Percentiles rank a stretch among this genome's conserved stretches.
Conservation (phyloP, 2,797 vertebrate genomes). For the Onychomys arenicola region DNA sequence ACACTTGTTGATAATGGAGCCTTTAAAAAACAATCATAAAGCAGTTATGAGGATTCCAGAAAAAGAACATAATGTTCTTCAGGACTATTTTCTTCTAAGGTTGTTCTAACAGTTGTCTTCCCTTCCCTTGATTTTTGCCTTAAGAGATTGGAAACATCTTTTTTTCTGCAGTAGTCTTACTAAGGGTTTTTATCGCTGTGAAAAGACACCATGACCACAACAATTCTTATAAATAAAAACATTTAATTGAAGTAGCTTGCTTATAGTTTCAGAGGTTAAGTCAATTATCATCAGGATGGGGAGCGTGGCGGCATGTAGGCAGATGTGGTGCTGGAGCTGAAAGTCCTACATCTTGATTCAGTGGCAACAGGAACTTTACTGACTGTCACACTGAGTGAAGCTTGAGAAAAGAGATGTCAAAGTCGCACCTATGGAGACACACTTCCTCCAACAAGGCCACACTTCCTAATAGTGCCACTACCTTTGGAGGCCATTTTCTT, state of each 20-base stretch:
- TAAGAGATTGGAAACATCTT: constrained; percentile 51
- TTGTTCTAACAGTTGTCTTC: constrained; percentile 13
- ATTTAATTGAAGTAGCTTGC: not conserved
- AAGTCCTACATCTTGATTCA: not conserved
- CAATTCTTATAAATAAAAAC: not conserved
- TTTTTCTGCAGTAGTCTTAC: not conserved
- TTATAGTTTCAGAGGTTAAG: not conserved
- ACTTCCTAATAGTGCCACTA: not conserved
- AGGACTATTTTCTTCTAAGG: constrained; percentile 39
- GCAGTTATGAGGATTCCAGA: constrained; percentile 12
- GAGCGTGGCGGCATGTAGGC: not conserved
- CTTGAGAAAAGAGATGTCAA: not conserved
- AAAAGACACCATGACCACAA: not conserved
- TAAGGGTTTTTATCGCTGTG: not conserved
- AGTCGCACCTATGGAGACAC: not conserved
- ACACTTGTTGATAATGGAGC: not conserved
- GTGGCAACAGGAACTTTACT: not conserved
- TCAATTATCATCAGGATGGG: not conserved
- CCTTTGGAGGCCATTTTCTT: not conserved
- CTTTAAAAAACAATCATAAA: constrained; percentile 17
- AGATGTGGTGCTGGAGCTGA: not conserved
- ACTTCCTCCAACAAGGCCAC: not conserved
- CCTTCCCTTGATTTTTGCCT: not conserved
- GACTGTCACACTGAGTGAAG: not conserved
- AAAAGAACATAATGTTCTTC: constrained; percentile 60